Evolutionary conservation across 2,113 vertebrate species (phyloP).

Genomic region (Etheostoma spectabile): DNA sequence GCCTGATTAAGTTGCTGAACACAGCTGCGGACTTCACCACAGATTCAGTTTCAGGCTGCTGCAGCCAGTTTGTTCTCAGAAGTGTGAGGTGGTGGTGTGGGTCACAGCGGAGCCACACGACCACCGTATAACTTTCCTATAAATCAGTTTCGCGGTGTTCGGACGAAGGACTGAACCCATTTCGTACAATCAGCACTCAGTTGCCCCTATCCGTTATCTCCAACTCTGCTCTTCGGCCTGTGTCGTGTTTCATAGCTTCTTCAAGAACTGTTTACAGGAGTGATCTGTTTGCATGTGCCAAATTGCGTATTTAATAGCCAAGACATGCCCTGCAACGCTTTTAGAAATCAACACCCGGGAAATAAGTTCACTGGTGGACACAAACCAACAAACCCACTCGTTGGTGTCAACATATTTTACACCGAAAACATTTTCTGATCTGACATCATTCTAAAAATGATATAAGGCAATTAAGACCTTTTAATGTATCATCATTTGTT

Average conservation of each 20-base stretch:
- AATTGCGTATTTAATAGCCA: conserved; percentile 81
- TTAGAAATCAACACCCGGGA: conserved; percentile 86
- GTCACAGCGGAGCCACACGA: conserved; percentile 46
- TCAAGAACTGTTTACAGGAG: conserved; percentile 82
- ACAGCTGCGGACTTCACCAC: conserved; percentile 52
- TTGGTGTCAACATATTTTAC: conserved; percentile 65
- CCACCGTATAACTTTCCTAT: conserved; percentile 64
- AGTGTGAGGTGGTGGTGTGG: conserved; percentile 31
- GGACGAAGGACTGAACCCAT: conserved; percentile 57
- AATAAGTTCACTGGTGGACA: conserved; percentile 81
- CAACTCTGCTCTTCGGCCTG: conserved; percentile 81
- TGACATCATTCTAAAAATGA: neutral
- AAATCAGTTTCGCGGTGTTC: conserved; percentile 65
- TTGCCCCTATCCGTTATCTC: conserved; percentile 80
- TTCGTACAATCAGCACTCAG: conserved; percentile 75
- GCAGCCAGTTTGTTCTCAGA: conserved; percentile 48
- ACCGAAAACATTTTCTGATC: conserved; percentile 12
- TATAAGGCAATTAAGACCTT: neutral
- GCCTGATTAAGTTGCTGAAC: conserved; percentile 60
- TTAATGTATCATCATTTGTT: neutral
- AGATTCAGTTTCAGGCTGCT: conserved; percentile 61
- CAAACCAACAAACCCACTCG: conserved; percentile 55
- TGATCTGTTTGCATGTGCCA: conserved; percentile 83
- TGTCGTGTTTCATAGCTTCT: conserved; percentile 85
- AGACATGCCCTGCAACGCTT: conserved; percentile 79